A percentile compares a stretch with the other conserved stretches of the same genome.
Conservation (phyloP, 2,113 vertebrate species). For the Pitta sordida region DNA sequence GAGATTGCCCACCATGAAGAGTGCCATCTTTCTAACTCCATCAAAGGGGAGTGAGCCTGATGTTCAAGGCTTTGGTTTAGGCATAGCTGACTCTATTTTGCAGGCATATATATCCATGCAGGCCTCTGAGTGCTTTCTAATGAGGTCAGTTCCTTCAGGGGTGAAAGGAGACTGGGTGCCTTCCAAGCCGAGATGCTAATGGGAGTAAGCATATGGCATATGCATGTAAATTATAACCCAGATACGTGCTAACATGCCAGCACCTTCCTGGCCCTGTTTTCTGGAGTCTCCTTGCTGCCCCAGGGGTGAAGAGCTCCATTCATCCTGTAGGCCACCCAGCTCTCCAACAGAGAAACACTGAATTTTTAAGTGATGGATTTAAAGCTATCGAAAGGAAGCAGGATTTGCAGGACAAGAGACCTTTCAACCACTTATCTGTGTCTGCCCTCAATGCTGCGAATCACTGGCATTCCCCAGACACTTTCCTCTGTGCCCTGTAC, state of each 20-base stretch:
- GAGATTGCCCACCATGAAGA: background rate
- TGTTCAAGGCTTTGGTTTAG: background rate
- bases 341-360: constrained; percentile 38
- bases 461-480: background rate
- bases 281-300: constrained; percentile 30
- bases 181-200: constrained; percentile 16
- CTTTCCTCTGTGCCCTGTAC: background rate
- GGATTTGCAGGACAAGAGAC: constrained; percentile 60
- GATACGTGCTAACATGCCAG: constrained; percentile 51
- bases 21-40: background rate
- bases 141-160: background rate
- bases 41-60: background rate
- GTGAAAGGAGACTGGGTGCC: constrained; percentile 30
- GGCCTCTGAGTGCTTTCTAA: background rate
- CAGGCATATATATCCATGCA: background rate
- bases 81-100: background rate
- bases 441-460: background rate
- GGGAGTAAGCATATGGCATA: constrained; percentile 1
- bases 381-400: constrained; percentile 55
- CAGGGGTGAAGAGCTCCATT: constrained; percentile 57
- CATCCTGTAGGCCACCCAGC: constrained; percentile 65
- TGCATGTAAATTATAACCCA: constrained; percentile 28
- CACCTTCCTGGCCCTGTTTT: constrained; percentile 41
- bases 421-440: constrained; percentile 65
- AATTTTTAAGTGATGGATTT: constrained; percentile 73